These are phyloP conservation scores for Zeuzera pyrina DNA, from an alignment of 2,888 invertebrate species.

Conservation along the genomic window DNA sequence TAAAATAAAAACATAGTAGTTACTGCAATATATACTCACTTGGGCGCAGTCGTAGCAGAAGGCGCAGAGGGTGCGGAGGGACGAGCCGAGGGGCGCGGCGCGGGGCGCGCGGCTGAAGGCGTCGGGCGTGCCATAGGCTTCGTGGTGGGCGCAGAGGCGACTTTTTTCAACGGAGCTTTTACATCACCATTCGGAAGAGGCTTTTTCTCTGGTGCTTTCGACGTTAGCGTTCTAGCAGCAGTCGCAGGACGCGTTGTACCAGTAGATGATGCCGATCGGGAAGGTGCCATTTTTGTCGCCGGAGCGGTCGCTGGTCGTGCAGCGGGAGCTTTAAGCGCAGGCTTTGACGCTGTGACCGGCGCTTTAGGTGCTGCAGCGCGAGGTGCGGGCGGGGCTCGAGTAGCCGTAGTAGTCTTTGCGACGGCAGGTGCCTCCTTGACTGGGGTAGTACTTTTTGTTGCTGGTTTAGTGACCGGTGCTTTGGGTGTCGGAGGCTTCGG, in stretches of 20 bases:
- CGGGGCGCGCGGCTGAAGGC: constrained; percentile 14
- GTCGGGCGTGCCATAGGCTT: constrained; percentile 20
- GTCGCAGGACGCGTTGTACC: constrained; percentile 14
- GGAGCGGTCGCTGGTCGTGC: constrained; percentile 21
- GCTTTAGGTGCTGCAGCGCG: constrained; percentile 23
- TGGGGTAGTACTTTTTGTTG: constrained; percentile 16
- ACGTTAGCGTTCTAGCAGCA: too few relatives aligned
- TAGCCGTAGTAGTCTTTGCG: constrained; percentile 11
- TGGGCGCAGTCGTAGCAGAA: constrained; percentile 13
- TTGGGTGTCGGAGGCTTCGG: constrained; percentile 18
- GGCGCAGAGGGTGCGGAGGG: constrained; percentile 11
- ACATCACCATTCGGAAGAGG: constrained; percentile 72
- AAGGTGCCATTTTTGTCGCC: constrained; percentile 37
- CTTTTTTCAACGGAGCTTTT: constrained; percentile 35
- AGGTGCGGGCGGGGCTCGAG: constrained; percentile 21
- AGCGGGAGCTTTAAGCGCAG: constrained; percentile 14
- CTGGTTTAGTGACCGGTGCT: constrained; percentile 17
- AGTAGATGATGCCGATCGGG: constrained; percentile 11
- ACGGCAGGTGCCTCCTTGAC: constrained; percentile 22
- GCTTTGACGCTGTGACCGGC: constrained; percentile 16
- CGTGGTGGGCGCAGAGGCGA: constrained; percentile 24
- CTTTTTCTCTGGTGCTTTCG: constrained; percentile 56
- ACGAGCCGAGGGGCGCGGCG: constrained; percentile 7
- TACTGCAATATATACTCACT: constrained; percentile 31
- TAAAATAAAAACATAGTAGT: too few relatives aligned